Conservation (phyloP, 2,113 vertebrate genomes). For the Ophthalmotilapia sp. region DNA sequence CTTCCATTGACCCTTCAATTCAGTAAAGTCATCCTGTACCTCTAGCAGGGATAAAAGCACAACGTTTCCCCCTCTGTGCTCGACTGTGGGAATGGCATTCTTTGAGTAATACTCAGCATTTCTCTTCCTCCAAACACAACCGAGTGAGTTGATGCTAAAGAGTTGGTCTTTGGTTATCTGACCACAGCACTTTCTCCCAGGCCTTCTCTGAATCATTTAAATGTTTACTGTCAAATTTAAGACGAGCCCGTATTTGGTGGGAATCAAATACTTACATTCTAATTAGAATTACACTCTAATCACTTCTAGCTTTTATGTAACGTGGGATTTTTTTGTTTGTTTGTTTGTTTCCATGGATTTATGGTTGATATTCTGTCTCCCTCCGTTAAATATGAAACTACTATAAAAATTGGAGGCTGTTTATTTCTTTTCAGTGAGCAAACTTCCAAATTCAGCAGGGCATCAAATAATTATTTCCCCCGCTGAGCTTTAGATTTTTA, state of each 20-base stretch:
- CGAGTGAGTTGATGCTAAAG: background rate
- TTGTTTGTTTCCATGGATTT: background rate
- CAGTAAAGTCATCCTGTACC: background rate
- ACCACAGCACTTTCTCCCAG: background rate
- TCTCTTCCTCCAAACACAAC: background rate
- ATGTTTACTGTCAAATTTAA: background rate
- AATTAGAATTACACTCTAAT: background rate
- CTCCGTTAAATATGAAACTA: background rate
- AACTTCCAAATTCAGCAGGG: background rate
- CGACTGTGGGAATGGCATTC: background rate
- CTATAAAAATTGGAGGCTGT: background rate
- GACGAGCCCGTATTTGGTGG: fast-evolving
- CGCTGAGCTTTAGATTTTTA: background rate
- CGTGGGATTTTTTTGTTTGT: background rate
- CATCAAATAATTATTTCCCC: background rate
- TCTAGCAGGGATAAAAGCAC: background rate
- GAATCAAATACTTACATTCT: background rate
- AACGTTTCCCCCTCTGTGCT: background rate
- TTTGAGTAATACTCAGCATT: background rate
- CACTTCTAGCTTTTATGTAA: background rate
- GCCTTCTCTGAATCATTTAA: background rate
- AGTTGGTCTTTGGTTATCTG: background rate
- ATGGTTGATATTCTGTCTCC: background rate
- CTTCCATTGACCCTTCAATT: background rate
- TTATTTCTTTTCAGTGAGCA: background rate